Base-by-base conservation (phyloP, 2,113 vertebrate species). In the Ia io region DNA sequence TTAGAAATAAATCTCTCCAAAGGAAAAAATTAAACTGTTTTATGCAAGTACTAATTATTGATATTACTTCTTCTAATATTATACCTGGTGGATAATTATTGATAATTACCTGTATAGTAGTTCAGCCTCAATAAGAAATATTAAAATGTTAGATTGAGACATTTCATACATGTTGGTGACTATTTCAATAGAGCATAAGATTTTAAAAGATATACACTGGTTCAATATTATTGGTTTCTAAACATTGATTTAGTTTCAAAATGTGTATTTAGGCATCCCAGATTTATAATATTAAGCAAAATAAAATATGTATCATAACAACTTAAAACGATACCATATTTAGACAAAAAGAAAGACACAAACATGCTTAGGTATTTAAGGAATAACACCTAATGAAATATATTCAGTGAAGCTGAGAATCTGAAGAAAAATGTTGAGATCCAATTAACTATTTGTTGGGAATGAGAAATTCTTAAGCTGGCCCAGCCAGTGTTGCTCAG, bases 1-100 rank as follows among this genome's bases (percentile, higher is more conserved):
- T 77, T 37, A 56, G 84, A 93, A 96, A 97, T 96, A 96, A 94
- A 96, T 96, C 80, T 91, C 71, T 84, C 71, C 17, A 3, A 90
- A 78, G 94, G 44, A 63, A 91, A 96, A 97, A 82, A 87, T 77
- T 51, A 89, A 97, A 69, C 61, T 59, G 40, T 88, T 84, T 84
- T 49, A 49, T 9, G 23, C 77, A 44, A 92, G 94, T 78, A 90
- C 94, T 93, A 94, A 83, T 95, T 96, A 93, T 93, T 92, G 94
- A 78, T 86, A 82, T 97, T 95, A 84, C 90, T 92, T 97, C 79
- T 91, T 88, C 78, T 77, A 71, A 61, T 16, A 82, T 69, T 71
- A 89, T 53, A 95, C 94, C 80, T 95, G 84, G 63, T 94, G 49
- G 93, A 51, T 71, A 94, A 93, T 93, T 91, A 82, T 47, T 89